These are phyloP conservation scores for Timandra comae DNA, from an alignment of 2,888 invertebrate species.

Conservation along the genomic window DNA sequence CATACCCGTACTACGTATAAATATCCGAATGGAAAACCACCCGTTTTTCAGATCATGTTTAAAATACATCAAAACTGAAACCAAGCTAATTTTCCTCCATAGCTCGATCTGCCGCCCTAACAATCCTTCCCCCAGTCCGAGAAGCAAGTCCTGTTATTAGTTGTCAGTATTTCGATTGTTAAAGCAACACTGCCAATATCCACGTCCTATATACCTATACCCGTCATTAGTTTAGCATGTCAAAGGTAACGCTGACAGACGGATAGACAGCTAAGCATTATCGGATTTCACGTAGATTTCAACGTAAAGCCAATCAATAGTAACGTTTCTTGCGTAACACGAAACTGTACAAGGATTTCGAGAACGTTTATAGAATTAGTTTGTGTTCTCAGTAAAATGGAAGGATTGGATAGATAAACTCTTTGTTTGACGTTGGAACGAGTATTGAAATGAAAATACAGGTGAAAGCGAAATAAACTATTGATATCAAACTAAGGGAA, in stretches of 20 bases:
- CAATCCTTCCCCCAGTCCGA: background rate
- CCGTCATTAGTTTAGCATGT: conserved; percentile 16
- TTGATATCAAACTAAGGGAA: no score
- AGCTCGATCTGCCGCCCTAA: background rate
- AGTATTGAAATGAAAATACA: no score
- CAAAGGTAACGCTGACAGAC: conserved; percentile 11
- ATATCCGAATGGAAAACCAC: no score
- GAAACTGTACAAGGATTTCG: conserved; percentile 1
- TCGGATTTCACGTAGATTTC: conserved; percentile 6
- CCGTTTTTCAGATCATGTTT: no score
- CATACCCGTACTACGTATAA: no score
- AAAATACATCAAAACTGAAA: background rate
- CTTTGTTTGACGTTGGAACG: no score
- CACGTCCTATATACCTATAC: background rate
- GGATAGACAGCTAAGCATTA: background rate
- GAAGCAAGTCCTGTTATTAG: background rate
- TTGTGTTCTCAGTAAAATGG: no score
- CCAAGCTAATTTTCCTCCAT: background rate
- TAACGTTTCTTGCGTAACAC: conserved; percentile 1
- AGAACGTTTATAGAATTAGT: background rate
- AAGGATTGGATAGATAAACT: no score
- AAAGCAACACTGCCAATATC: background rate
- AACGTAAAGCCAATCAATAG: conserved; percentile 5
- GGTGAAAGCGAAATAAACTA: no score
- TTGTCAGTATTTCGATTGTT: background rate